phyloP scores from a whole-genome alignment of 1,140 invertebrate species.

The Diabrotica undecimpunctata region DNA sequence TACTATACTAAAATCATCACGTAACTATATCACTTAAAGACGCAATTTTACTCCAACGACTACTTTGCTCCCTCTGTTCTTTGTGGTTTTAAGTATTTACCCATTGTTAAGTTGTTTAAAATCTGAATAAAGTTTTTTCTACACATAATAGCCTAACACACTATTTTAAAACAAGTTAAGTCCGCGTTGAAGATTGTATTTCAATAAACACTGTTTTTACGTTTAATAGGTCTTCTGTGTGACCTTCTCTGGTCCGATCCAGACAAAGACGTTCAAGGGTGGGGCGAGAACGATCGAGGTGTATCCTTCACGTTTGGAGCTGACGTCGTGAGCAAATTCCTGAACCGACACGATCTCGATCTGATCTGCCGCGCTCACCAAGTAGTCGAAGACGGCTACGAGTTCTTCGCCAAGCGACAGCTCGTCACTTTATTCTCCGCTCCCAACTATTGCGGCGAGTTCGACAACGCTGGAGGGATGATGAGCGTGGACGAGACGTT shows the following conservation, averaged over 20 bases:
- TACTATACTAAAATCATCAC: too few relatives aligned
- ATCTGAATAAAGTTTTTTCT: too few relatives aligned
- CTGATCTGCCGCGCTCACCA: conserved; percentile 89
- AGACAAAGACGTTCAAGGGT: conserved; percentile 82
- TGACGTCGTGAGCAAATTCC: conserved; percentile 80
- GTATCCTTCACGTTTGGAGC: conserved; percentile 85
- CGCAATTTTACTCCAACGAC: too few relatives aligned
- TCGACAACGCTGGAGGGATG: conserved; percentile 82
- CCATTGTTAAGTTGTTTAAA: too few relatives aligned
- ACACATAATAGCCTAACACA: too few relatives aligned
- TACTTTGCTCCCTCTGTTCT: too few relatives aligned
- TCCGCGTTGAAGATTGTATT: too few relatives aligned
- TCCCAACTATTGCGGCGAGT: conserved; percentile 86
- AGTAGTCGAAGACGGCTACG: conserved; percentile 65
- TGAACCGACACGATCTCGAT: conserved; percentile 81
- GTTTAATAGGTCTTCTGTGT: conserved; percentile 63
- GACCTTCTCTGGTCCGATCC: conserved; percentile 91
- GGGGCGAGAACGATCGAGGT: conserved; percentile 85
- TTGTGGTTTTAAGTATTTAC: too few relatives aligned
- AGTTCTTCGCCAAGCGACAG: conserved; percentile 74
- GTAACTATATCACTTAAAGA: too few relatives aligned
- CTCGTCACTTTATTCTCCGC: conserved; percentile 89
- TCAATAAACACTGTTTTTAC: too few relatives aligned
- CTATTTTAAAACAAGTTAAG: too few relatives aligned
- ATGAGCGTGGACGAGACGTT: conserved; percentile 99